These are phyloP conservation scores for Neofelis nebulosa DNA, from an alignment of 2,113 vertebrate genomes.

Conservation along the genomic window DNA sequence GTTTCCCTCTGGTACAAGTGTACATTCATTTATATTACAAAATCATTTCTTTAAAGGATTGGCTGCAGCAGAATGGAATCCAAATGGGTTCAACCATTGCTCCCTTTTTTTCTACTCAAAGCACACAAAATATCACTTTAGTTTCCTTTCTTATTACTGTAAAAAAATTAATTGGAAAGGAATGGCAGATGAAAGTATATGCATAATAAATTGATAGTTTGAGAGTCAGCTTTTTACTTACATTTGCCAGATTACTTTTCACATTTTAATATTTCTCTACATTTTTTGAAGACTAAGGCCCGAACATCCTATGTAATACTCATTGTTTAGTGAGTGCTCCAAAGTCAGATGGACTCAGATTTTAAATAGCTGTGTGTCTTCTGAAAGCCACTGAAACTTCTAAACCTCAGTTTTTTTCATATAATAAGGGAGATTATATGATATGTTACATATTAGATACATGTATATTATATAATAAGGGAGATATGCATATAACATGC, in stretches of 20 bases:
- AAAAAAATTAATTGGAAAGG: slow-evolving; percentile 58
- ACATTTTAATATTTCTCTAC: slow-evolving; percentile 47
- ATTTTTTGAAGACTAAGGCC: slow-evolving; percentile 26
- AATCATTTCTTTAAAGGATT: slow-evolving; percentile 44
- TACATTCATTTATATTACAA: slow-evolving; percentile 59
- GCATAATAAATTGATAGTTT: not conserved
- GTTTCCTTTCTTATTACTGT: slow-evolving; percentile 21
- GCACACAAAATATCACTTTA: not conserved
- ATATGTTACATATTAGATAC: not conserved
- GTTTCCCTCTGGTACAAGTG: slow-evolving; percentile 59
- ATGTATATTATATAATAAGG: not conserved
- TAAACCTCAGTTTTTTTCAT: not conserved
- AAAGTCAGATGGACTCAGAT: not conserved
- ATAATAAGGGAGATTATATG: not conserved
- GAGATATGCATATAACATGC: not conserved
- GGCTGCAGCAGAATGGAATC: not conserved
- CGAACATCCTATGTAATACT: slow-evolving; percentile 4
- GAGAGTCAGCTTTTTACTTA: slow-evolving; percentile 21
- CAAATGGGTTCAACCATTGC: slow-evolving; percentile 13
- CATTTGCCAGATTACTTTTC: not conserved
- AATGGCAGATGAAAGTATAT: not conserved
- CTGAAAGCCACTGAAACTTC: not conserved
- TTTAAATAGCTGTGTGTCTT: not conserved
- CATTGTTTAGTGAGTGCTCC: not conserved
- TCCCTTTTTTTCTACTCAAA: not conserved